Base-by-base conservation (phyloP, 2,113 vertebrate genomes). In the Gadus macrocephalus region DNA sequence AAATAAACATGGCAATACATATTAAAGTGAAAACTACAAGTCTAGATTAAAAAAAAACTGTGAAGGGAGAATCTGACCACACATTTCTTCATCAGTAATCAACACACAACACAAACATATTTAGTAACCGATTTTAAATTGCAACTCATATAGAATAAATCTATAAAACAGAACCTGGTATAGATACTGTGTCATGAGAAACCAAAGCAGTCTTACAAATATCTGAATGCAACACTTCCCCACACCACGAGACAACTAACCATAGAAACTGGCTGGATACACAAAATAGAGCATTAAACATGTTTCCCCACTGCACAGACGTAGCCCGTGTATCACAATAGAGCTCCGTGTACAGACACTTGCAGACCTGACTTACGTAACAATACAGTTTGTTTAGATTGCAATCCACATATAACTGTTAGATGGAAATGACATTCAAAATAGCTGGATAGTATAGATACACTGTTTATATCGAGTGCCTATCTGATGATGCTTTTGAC, bases 1-100 rank as follows among this genome's bases (percentile, higher is more conserved):
- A 60, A 78, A 64, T 64, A 72, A 59, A 82, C 85, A 81, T 70
- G 64, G 68, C 49, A 80, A 77, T 81, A 66, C 74, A 73, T 16
- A 12, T 63, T 76, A 35, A 58, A 73, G 35, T 67, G 15, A 28
- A 49, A 70, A 64, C 62, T 64, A 35, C 16, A 63, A 62, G 12
- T 15, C 31, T 35, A 35, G 31, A 35, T 35, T 31, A 35, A 35
- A 63, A 49, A 58, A 58, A 59, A 74, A 67, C 66, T 15, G 20
- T 49, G 53, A 61, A 58, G 63, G 27, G n/a, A 64, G 60, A 58
- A 69, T 15, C 20, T 42, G 55, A 68, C 53, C 61, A 53, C 61
- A 63, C 27, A 62, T 16, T 16, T 22, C 20, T 25, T 70, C 20
- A 4, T 53, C 14, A 15, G 56, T 71, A 71, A 73, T 62, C 14